These are phyloP conservation scores for Notiomystis cincta DNA, from an alignment of 2,113 vertebrate species.

Conservation along the genomic window DNA sequence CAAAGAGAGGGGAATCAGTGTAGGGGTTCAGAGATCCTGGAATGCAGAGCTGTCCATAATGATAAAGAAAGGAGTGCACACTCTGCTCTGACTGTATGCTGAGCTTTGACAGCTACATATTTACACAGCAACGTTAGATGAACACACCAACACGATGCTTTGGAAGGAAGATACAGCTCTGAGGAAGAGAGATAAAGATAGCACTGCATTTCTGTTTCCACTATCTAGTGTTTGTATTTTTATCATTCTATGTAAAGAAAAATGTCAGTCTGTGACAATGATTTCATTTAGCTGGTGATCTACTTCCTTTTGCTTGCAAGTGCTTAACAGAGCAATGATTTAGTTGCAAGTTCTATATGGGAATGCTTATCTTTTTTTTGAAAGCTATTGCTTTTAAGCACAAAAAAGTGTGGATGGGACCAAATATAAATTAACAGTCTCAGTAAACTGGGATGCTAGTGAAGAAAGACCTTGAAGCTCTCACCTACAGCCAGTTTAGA, in stretches of 20 bases:
- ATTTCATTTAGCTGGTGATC: slow-evolving; percentile 14
- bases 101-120: not conserved
- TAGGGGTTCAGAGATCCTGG: not conserved
- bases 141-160: not conserved
- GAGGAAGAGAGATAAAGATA: slow-evolving; percentile 7
- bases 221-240: slow-evolving; percentile 31
- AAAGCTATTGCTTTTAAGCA: not conserved
- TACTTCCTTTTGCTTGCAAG: slow-evolving; percentile 4
- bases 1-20: not conserved
- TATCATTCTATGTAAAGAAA: slow-evolving; percentile 8
- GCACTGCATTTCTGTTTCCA: not conserved
- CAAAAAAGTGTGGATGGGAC: not conserved
- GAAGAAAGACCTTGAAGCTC: not conserved
- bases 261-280: not conserved
- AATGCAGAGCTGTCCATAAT: not conserved
- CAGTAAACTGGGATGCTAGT: not conserved
- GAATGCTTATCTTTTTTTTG: not conserved
- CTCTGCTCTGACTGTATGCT: not conserved
- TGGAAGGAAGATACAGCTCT: not conserved
- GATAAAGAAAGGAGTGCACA: not conserved
- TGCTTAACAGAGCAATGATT: not conserved
- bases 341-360: not conserved
- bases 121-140: not conserved
- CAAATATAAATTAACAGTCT: not conserved
- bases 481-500: not conserved